Conservation (phyloP, 2,113 vertebrate genomes). For the Halcyon malimbica region DNA sequence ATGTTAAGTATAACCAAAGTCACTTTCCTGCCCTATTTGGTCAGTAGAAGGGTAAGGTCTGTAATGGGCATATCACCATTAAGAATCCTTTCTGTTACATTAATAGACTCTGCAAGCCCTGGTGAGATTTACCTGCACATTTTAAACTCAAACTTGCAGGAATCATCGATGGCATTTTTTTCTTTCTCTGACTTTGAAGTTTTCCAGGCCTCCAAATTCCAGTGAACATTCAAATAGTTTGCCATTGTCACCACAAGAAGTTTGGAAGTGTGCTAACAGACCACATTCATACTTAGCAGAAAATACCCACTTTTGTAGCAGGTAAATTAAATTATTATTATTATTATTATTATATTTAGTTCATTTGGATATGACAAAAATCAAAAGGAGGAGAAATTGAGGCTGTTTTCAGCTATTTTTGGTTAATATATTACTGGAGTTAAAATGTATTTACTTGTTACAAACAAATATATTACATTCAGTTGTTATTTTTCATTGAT, state of each 20-base stretch:
- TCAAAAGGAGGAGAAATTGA: not conserved
- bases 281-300: conserved; percentile 49
- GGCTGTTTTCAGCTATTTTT: not conserved
- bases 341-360: not conserved
- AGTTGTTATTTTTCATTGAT: not conserved
- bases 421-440: not conserved
- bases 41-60: not conserved
- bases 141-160: not conserved
- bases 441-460: not conserved
- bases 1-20: not conserved
- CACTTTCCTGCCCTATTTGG: not conserved
- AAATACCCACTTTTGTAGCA: conserved; percentile 45
- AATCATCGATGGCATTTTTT: not conserved
- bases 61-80: not conserved
- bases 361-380: not conserved
- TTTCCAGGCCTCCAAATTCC: conserved; percentile 23
- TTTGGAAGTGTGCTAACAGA: conserved; percentile 72
- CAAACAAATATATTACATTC: not conserved
- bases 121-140: not conserved
- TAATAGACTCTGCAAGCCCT: not conserved
- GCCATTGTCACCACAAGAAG: conserved; percentile 66
- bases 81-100: not conserved
- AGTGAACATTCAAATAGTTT: conserved; percentile 43
- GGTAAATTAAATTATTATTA: conserved; percentile 69
- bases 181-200: conserved; percentile 18